Evolutionary conservation across 2,113 vertebrate species (phyloP).

Genomic region (Cochlearius cochlearius): DNA sequence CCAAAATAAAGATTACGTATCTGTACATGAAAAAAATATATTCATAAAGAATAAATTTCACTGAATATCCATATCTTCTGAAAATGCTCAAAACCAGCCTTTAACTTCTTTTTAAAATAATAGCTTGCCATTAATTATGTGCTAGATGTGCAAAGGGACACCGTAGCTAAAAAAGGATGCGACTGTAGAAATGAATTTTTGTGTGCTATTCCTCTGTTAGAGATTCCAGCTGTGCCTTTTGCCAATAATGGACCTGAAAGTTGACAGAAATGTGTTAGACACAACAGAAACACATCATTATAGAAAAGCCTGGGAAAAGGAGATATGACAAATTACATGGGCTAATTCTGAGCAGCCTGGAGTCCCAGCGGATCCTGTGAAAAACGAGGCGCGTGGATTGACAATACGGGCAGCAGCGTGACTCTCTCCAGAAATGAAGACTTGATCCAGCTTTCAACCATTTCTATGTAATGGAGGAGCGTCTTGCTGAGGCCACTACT

Average conservation of each 20-base stretch:
- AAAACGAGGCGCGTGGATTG: background rate
- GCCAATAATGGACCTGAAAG: constrained; percentile 1
- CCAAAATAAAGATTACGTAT: background rate
- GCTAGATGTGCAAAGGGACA: background rate
- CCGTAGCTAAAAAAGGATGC: background rate
- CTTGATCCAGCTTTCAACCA: background rate
- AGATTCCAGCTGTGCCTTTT: constrained; percentile 27
- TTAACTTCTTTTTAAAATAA: background rate
- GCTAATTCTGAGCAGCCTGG: constrained; percentile 9
- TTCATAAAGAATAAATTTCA: background rate
- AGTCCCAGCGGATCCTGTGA: background rate
- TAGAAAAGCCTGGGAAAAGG: constrained; percentile 23
- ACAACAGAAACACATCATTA: constrained; percentile 11
- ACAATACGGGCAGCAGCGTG: background rate
- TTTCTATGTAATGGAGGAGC: background rate
- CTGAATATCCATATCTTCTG: background rate
- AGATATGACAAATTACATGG: constrained; percentile 32
- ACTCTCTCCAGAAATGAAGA: background rate
- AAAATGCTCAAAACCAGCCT: background rate
- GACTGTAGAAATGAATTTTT: background rate
- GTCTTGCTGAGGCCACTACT: background rate
- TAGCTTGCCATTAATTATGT: background rate
- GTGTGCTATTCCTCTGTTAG: background rate
- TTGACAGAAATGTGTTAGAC: background rate
- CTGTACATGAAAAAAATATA: background rate